Percentiles rank a stretch among this genome's conserved stretches.
These are phyloP conservation scores for Drosophila nebulosa DNA, from an alignment of 1,140 invertebrate genomes.

Conservation along the genomic window DNA sequence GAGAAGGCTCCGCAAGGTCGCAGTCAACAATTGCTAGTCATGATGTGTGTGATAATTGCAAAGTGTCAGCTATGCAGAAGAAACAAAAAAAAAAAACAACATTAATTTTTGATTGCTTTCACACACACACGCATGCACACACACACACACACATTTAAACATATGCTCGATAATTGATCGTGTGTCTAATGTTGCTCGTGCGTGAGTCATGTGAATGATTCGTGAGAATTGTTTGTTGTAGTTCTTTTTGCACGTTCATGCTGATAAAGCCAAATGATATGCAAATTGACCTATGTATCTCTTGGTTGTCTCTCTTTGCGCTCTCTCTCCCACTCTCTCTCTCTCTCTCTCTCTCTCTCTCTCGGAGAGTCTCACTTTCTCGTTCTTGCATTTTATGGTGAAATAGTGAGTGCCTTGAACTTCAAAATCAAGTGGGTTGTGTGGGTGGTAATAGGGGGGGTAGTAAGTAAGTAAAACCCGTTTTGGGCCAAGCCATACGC, in stretches of 20 bases:
- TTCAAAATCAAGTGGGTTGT: neutral
- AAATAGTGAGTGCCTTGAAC: constrained; percentile 24
- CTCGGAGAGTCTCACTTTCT: neutral
- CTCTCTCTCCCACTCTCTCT: too few relatives aligned
- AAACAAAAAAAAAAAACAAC: neutral
- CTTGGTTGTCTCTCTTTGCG: constrained; percentile 28
- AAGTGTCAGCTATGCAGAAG: neutral
- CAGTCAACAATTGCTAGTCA: neutral
- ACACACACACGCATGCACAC: constrained; percentile 16
- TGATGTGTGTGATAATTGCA: constrained; percentile 24
- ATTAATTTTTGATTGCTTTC: constrained; percentile 26
- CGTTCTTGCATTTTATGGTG: constrained; percentile 31
- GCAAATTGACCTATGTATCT: constrained; percentile 21
- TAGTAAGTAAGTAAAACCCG: neutral
- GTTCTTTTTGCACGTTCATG: constrained; percentile 32
- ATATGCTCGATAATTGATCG: constrained; percentile 39
- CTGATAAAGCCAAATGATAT: constrained; percentile 42
- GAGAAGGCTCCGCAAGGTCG: neutral
- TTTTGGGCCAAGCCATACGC: neutral
- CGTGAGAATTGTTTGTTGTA: constrained; percentile 19
- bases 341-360: constrained; percentile 2
- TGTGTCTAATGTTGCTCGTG: constrained; percentile 23
- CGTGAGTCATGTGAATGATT: constrained; percentile 40
- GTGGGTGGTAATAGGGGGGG: neutral
- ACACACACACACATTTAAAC: constrained; percentile 5